Base-by-base conservation (phyloP, 2,113 vertebrate species). In the Poeciliopsis turrubarensis region DNA sequence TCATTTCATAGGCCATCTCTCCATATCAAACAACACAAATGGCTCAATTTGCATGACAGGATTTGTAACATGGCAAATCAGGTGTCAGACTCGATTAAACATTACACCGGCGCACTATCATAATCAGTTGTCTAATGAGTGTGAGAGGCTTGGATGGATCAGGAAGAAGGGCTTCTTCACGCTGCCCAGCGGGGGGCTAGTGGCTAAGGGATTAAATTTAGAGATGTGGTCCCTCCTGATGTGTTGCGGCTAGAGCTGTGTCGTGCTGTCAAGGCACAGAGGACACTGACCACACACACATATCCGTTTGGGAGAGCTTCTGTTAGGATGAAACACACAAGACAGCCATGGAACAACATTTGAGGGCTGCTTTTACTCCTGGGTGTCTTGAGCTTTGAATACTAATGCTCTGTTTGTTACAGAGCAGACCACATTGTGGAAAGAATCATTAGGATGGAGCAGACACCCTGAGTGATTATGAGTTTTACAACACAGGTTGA, bases 41-140 rank as follows among this genome's bases (percentile, higher is more conserved):
- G 96, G 96, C 97, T 98, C 97, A 97, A 98, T 99, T 98, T 99
- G 96, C 97, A 98, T 98, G 97, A 98, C 96, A 96, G 97, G 97
- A 98, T 99, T 98, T 98, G 97, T 96, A 97, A 97, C 97, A 97
- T 94, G 96, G 97, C 95, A 96, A 99, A 98, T 98, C 97, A 97
- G 96, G 96, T 99, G 97, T 99, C 97, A 98, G 96, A 96, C 96
- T 96, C 96, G 96, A 99, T 99, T 99, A 99, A 98, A 98, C 96
- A 97, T 99, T 96, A 97, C 97, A 98, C 96, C 95, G 90, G 95
- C 95, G 93, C 95, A 95, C 97, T 96, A 97, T 99, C 97, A 98
- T 98, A 99, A 99, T 99, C 97, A 97, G 96, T 94, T 92, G 91
- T 95, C 97, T 99, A 99, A 99, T 98, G 97, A 98, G 97, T 95